Percentiles rank a stretch among this genome's conserved stretches.
Evolutionary conservation across 2,888 invertebrate genomes (phyloP).

Genomic region (Diaphora mendica): DNA sequence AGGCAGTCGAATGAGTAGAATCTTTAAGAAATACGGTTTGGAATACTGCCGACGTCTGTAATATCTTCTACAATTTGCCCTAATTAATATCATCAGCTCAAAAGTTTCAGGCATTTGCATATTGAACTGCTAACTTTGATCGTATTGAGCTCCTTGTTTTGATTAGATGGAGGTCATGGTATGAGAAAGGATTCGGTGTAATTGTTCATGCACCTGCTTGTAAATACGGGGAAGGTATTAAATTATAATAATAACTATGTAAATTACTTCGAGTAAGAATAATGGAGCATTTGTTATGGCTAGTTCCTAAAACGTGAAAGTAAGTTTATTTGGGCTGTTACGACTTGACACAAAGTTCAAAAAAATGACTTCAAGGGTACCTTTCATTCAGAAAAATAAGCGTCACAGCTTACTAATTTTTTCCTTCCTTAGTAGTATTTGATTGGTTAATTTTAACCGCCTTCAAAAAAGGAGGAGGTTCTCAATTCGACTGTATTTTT

Average conservation of each 20-base stretch:
- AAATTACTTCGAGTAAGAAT: not conserved
- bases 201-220: conserved; percentile 36
- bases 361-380: not conserved
- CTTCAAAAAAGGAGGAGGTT: too few species aligned
- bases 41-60: not conserved
- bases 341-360: too few species aligned
- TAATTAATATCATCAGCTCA: conserved; percentile 57
- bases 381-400: too few species aligned
- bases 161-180: conserved; percentile 49
- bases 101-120: conserved; percentile 64
- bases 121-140: conserved; percentile 56
- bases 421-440: too few species aligned
- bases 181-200: conserved; percentile 33
- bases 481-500: too few species aligned
- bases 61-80: conserved; percentile 46
- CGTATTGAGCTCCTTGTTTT: conserved; percentile 49
- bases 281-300: not conserved
- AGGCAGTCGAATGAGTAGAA: too few species aligned
- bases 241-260: conserved; percentile 11
- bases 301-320: not conserved
- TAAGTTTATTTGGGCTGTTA: not conserved
- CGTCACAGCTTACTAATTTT: too few species aligned
- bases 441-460: too few species aligned
- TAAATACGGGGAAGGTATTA: conserved; percentile 20
- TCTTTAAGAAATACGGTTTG: conserved; percentile 7